These are phyloP conservation scores for Paralinhomoeus sp. DNA, from an alignment of 2,888 invertebrate species.

Conservation along the genomic window DNA sequence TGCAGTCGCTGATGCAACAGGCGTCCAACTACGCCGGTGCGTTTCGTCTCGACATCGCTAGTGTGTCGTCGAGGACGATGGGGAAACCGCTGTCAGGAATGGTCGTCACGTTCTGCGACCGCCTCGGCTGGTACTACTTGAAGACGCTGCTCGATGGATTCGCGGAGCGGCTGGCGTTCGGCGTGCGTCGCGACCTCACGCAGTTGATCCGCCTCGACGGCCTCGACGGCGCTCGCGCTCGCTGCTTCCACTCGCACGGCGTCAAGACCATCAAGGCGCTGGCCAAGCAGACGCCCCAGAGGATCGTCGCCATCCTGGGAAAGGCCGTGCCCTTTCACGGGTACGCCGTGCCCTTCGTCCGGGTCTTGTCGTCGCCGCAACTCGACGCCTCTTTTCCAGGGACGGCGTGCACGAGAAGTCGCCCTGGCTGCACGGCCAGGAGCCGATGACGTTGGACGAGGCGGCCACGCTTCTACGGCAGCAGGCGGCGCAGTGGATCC, in stretches of 20 bases:
- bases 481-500: too few species aligned
- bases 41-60: too few species aligned
- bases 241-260: constrained; percentile 56
- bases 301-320: constrained; percentile 50
- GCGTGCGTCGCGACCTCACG: constrained; percentile 61
- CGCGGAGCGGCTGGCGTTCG: constrained; percentile 68
- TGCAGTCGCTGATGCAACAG: constrained; percentile 79
- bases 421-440: too few species aligned
- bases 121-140: constrained; percentile 72
- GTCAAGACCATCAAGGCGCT: constrained; percentile 52
- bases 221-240: constrained; percentile 57
- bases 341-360: too few species aligned
- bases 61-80: too few species aligned
- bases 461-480: too few species aligned
- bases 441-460: too few species aligned
- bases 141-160: constrained; percentile 72
- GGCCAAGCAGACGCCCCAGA: constrained; percentile 45
- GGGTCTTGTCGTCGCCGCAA: too few species aligned
- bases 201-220: constrained; percentile 54
- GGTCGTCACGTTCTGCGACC: constrained; percentile 80
- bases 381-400: too few species aligned
- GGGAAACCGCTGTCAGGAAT: too few species aligned
- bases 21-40: constrained; percentile 76
- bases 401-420: too few species aligned
- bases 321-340: constrained; percentile 62